Percentiles rank a stretch among this genome's conserved stretches.
Conservation (phyloP, 2,797 vertebrate genomes). For the Poeciliopsis presidionis region DNA sequence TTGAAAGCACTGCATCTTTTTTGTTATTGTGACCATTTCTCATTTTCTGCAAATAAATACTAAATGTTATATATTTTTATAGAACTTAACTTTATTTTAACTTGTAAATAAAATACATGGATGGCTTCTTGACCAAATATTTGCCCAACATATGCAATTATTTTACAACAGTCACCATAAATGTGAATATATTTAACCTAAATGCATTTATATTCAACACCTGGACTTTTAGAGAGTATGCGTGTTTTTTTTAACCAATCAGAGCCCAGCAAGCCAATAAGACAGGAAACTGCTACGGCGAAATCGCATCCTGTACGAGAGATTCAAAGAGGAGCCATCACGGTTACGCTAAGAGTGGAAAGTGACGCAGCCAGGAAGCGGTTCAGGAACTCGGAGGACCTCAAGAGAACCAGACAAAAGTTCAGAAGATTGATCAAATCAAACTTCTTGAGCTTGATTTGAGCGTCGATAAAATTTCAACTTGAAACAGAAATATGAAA, state of each 20-base stretch:
- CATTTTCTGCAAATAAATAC: too few relatives aligned
- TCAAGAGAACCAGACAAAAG: neutral
- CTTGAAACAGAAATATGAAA: neutral
- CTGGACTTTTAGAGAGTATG: neutral
- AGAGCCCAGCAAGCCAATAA: neutral
- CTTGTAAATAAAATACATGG: neutral
- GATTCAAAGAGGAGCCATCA: constrained; percentile 2
- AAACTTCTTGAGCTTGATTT: neutral
- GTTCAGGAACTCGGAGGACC: constrained; percentile 15
- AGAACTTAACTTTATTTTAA: neutral
- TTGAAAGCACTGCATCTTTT: too few relatives aligned
- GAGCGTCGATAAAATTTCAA: neutral
- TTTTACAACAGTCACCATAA: neutral
- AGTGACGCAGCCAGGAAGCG: constrained; percentile 26
- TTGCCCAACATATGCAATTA: neutral
- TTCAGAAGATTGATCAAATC: neutral
- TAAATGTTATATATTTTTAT: neutral
- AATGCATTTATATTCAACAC: too few relatives aligned
- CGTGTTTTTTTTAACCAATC: constrained; percentile 15
- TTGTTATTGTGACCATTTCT: too few relatives aligned
- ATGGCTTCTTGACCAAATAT: neutral
- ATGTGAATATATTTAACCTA: neutral
- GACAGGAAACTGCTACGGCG: neutral
- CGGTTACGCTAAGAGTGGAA: neutral
- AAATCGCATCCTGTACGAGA: constrained; percentile 4